Conservation (phyloP, 2,888 invertebrate species). For the Pseudococcus jackbeardsleyi region DNA sequence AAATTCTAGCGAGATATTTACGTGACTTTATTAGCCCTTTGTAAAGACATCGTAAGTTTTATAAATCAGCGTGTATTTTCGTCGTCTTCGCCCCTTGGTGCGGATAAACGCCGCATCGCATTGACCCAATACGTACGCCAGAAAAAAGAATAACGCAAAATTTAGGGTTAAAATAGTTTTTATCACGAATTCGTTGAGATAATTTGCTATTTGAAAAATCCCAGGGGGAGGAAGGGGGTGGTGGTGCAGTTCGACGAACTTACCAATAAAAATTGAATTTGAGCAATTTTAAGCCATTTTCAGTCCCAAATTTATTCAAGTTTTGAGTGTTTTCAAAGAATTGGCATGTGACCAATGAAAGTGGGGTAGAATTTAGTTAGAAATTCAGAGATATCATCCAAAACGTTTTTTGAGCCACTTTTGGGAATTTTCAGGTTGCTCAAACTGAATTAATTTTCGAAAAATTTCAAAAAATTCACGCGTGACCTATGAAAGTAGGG, state of each 20-base stretch:
- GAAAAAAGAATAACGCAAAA: neutral
- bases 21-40: slow-evolving; percentile 15
- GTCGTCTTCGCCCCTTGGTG: neutral
- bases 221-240: neutral
- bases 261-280: too few species aligned
- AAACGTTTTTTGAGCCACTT: too few species aligned
- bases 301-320: too few species aligned
- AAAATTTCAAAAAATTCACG: too few species aligned
- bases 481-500: too few species aligned
- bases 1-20: slow-evolving; percentile 11
- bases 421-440: too few species aligned
- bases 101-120: neutral
- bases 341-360: too few species aligned
- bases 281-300: too few species aligned
- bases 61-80: slow-evolving; percentile 1
- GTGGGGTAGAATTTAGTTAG: too few species aligned
- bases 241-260: neutral
- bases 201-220: neutral
- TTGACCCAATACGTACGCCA: neutral
- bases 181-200: neutral
- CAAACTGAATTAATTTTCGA: too few species aligned
- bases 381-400: too few species aligned
- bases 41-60: slow-evolving; percentile 4
- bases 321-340: too few species aligned
- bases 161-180: neutral